Evolutionary conservation across 2,888 invertebrate species (phyloP).

Genomic region (Epiblema foenella): DNA sequence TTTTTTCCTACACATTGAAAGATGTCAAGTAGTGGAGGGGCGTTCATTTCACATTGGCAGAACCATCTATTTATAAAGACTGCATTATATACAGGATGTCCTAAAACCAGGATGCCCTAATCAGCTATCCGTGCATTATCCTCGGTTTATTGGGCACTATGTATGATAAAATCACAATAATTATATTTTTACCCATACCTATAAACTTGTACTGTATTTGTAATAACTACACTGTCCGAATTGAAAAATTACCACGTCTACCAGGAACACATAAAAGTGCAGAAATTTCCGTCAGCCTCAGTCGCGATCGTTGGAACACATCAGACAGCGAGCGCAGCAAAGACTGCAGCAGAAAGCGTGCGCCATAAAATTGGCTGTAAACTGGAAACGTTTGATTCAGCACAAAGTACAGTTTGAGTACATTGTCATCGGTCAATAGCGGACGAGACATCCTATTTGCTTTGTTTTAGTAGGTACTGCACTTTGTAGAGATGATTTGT

Average conservation of each 20-base stretch:
- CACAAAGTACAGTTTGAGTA: constrained; percentile 37
- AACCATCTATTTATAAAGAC: no score
- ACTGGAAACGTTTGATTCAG: constrained; percentile 22
- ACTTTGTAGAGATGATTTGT: not conserved
- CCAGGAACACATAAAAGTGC: constrained; percentile 32
- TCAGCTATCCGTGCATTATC: no score
- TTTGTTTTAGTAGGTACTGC: constrained; percentile 22
- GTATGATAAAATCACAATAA: no score
- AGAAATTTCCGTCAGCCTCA: constrained; percentile 25
- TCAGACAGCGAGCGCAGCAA: constrained; percentile 25
- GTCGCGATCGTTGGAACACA: constrained; percentile 29
- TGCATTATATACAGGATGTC: no score
- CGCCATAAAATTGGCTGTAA: constrained; percentile 43
- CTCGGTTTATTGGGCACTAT: no score
- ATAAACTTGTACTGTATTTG: no score
- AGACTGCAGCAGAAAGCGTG: constrained; percentile 32
- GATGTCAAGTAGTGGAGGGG: no score
- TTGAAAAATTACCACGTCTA: not conserved
- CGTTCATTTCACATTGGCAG: no score
- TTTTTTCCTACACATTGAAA: no score
- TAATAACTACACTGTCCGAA: not conserved
- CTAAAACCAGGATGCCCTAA: no score
- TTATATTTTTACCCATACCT: no score
- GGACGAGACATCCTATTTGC: constrained; percentile 20
- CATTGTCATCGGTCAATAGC: constrained; percentile 27